Evolutionary conservation across 2,797 vertebrate genomes (phyloP), one percentile per base, ranked within the genome.

Genomic region (Lophotriccus pileatus): DNA sequence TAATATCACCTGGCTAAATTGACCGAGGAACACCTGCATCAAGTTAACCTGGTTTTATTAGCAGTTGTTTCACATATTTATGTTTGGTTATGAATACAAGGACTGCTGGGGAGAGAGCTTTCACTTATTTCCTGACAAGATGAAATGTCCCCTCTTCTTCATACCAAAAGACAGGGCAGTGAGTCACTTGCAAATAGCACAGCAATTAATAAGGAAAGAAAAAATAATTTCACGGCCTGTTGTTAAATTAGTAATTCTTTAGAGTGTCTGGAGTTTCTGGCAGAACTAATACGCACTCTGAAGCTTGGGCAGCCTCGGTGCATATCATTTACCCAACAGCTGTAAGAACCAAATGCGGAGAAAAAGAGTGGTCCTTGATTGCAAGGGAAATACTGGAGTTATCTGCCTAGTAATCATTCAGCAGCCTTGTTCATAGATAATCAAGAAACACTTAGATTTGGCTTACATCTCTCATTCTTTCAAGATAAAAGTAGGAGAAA

Each of bases 161-260:
- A 23, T 2, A 6, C 49, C 6, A 2, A 24, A 89, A 83, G 83
- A 78, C 30, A 56, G 63, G 84, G 66, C 94, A 91, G 43, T 25
- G 62, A 96, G 87, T 87, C 20, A 14, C 82, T 93, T 91, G 88
- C 67, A 74, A 86, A 94, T 32, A 89, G 41, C 75, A 50, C 49
- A 88, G 87, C 64, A 93, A 92, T 96, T 96, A 94, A 94, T 93
- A 94, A 86, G 90, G 77, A 60, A 90, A 93, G 78, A 87, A 95
- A 94, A 97, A 94, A 93, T 88, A 94, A 96, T 96, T 96, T 94
- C 89, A 94, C 85, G 94, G 91, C 79, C 87, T 50, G 56, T 91
- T 93, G 92, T 96, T 95, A 94, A 96, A 96, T 95, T 96, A 94
- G 64, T 77, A 87, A 41, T 94, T 95, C 91, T 95, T 96, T 87